phyloP scores from a whole-genome alignment of 2,113 vertebrate species.

The Chiloscyllium plagiosum region DNA sequence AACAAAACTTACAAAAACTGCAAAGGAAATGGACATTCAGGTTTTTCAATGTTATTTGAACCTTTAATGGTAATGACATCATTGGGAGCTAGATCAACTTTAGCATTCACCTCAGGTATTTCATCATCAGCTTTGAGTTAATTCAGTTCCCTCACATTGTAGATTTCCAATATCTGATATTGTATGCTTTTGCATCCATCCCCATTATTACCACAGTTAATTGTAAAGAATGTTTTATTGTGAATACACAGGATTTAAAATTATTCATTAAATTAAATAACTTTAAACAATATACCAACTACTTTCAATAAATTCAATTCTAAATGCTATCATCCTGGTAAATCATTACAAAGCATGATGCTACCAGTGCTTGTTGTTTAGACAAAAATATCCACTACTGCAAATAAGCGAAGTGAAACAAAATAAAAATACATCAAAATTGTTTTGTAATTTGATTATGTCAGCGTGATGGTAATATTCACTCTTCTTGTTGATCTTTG shows the following conservation, averaged over 20 bases:
- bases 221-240: neutral
- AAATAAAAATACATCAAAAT: neutral
- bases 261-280: neutral
- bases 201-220: neutral
- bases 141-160: neutral
- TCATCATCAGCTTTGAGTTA: neutral
- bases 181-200: too few relatives aligned
- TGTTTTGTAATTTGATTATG: neutral
- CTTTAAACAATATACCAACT: neutral
- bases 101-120: neutral
- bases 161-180: too few relatives aligned
- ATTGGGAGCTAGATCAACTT: neutral
- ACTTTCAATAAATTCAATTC: neutral
- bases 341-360: neutral
- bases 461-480: too few relatives aligned
- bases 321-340: neutral
- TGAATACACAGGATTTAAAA: neutral
- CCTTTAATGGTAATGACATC: neutral
- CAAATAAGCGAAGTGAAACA: neutral
- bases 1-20: neutral
- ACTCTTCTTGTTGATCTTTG: neutral
- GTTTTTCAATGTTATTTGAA: neutral
- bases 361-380: neutral
- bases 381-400: neutral
- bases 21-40: neutral